Evolutionary conservation across 2,797 vertebrate species (phyloP), one percentile per base, ranked within the genome.

Genomic region (Erpetoichthys calabaricus): DNA sequence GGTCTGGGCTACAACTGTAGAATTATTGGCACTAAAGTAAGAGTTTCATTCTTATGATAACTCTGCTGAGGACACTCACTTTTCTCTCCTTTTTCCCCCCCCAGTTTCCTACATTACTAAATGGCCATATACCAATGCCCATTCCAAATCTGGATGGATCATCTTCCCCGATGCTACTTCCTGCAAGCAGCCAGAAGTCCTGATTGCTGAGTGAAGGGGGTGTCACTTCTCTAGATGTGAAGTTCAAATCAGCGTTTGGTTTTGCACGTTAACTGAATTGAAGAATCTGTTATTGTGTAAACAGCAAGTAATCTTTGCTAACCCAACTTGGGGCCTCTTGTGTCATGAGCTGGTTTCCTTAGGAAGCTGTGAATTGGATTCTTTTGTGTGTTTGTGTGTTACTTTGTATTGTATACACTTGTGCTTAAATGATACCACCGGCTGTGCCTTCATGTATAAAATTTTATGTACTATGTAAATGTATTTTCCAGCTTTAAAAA

Each of bases 381-480:
- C 66, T 54, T 68, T 25, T 25, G 25, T 25, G 75, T 69, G 71
- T 70, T 72, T 81, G 50, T 52, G 44, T 51, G 57, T 60, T 73
- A 68, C 25, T 64, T 72, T 78, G 81, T 85, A 63, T 86, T 80
- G 75, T 90, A 86, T 84, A 83, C 86, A 82, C 83, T 73, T 85
- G 74, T 82, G 86, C 84, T 86, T 89, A 67, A 78, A 84, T 73
- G 73, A 77, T 81, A 82, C 84, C 88, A 86, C 89, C 88, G 83
- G 87, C 87, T 85, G 91, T 97, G 91, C 91, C 91, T 98, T 93
- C 82, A 83, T 81, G 78, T 84, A 83, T 87, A 86, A 84, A 63
- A 75, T 59, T 56, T 46, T 43, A 51, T 56, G 47, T 70, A 76
- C 81, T 86, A 79, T 86, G 84, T 89, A 90, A 87, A 90, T 89